phyloP scores from a whole-genome alignment of 2,888 invertebrate genomes.

The Lithophane socia region DNA sequence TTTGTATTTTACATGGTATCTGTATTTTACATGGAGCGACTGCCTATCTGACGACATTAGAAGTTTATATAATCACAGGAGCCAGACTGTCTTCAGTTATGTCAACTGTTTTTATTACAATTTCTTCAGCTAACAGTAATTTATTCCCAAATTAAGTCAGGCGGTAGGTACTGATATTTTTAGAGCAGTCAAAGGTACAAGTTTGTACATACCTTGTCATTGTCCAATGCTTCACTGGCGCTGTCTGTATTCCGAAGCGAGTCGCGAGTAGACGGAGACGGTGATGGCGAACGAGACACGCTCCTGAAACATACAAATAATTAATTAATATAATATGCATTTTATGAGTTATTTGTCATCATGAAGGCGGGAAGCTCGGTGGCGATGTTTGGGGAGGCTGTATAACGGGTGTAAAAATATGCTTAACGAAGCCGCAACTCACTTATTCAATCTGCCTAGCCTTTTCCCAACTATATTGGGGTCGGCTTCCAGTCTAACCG shows the following conservation, averaged over 20 bases:
- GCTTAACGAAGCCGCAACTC: too few relatives aligned
- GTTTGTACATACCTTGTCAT: constrained; percentile 79
- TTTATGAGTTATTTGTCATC: not conserved
- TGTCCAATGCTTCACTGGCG: constrained; percentile 79
- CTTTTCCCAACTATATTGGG: too few relatives aligned
- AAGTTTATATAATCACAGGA: not conserved
- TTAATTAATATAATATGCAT: not conserved
- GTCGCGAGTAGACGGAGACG: constrained; percentile 83
- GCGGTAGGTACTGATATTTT: not conserved
- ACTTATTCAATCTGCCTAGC: too few relatives aligned
- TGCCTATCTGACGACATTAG: too few relatives aligned
- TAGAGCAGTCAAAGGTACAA: not conserved
- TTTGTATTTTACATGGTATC: too few relatives aligned
- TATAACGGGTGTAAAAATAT: too few relatives aligned
- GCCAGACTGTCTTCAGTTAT: not conserved
- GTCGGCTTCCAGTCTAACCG: too few relatives aligned
- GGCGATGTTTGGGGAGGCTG: too few relatives aligned
- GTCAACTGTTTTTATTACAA: not conserved
- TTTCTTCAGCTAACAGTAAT: not conserved
- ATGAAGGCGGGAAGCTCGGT: too few relatives aligned
- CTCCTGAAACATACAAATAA: constrained; percentile 79
- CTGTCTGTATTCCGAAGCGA: constrained; percentile 81
- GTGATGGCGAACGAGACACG: constrained; percentile 89
- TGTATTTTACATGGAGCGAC: too few relatives aligned
- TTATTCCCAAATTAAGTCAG: not conserved